Evolutionary conservation across 2,797 vertebrate species (phyloP).

Genomic region (Moxostoma hubbsi): DNA sequence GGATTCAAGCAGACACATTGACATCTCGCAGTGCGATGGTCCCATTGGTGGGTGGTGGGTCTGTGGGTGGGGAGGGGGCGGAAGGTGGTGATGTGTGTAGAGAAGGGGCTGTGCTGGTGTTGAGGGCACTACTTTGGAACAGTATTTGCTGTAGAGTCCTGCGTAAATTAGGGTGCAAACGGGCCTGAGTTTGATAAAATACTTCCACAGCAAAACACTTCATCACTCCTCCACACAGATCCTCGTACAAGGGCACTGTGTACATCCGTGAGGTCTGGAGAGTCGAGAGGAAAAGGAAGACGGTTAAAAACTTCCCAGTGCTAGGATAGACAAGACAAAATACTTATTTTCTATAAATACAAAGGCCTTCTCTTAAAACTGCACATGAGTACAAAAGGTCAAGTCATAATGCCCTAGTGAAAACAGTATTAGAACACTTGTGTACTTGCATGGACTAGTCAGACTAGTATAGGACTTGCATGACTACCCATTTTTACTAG

Average conservation of each 20-base stretch:
- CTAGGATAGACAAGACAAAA: not conserved
- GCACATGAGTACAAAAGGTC: not conserved
- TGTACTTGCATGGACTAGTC: no score
- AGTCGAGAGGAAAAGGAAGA: not conserved
- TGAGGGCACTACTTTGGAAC: slow-evolving; percentile 79
- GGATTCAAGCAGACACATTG: slow-evolving; percentile 87
- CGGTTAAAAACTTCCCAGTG: not conserved
- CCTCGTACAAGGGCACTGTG: slow-evolving; percentile 95
- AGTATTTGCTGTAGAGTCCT: slow-evolving; percentile 93
- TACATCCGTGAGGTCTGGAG: slow-evolving; percentile 96
- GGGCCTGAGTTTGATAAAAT: slow-evolving; percentile 92
- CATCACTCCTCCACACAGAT: slow-evolving; percentile 91
- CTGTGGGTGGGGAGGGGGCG: slow-evolving; percentile 65
- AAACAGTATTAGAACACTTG: not conserved
- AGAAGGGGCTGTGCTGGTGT: slow-evolving; percentile 60
- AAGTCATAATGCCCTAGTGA: not conserved
- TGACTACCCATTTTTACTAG: no score
- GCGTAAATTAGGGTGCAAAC: slow-evolving; percentile 92
- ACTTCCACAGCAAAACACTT: slow-evolving; percentile 92
- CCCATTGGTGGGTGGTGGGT: slow-evolving; percentile 72
- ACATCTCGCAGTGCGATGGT: slow-evolving; percentile 88
- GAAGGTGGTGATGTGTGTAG: slow-evolving; percentile 56
- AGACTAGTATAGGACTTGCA: no score
- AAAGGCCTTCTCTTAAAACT: not conserved
- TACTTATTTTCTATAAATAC: not conserved